Evolutionary conservation across 2,113 vertebrate species (phyloP).

Genomic region (Craseonycteris thonglongyai): DNA sequence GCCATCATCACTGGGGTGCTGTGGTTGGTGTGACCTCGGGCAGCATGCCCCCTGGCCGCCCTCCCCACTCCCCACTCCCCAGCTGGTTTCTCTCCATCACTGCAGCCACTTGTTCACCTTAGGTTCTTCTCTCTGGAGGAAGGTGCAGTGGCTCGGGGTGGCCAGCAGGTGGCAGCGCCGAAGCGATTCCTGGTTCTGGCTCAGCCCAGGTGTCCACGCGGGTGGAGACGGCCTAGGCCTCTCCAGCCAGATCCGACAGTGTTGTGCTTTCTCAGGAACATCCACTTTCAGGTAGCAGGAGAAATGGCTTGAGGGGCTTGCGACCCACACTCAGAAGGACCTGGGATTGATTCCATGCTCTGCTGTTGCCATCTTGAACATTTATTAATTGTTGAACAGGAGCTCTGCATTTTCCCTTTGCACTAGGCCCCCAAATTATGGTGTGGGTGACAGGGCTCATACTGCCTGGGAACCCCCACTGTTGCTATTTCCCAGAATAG

Average conservation of each 20-base stretch:
- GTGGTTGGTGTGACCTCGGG: background rate
- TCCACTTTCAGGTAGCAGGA: background rate
- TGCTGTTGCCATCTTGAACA: background rate
- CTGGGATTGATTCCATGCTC: background rate
- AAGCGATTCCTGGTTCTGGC: background rate
- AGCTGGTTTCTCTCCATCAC: background rate
- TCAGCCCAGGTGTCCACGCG: fast-evolving
- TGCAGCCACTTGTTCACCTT: background rate
- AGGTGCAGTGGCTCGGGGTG: background rate
- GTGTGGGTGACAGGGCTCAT: background rate
- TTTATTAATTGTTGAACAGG: background rate
- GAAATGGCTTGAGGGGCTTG: background rate
- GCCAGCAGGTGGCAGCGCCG: slow-evolving; percentile 30
- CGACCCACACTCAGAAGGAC: background rate
- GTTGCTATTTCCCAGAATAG: background rate
- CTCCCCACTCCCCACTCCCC: no score
- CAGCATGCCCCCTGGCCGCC: background rate
- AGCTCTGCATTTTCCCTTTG: background rate
- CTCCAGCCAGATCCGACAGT: background rate
- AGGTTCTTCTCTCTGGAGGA: background rate
- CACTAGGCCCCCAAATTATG: background rate
- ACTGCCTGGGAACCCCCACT: background rate
- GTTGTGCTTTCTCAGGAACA: background rate
- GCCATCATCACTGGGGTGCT: background rate
- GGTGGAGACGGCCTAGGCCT: background rate